Evolutionary conservation across 2,113 vertebrate species (phyloP), one percentile per base, ranked within the genome.

Genomic region (Haemorhous mexicanus): DNA sequence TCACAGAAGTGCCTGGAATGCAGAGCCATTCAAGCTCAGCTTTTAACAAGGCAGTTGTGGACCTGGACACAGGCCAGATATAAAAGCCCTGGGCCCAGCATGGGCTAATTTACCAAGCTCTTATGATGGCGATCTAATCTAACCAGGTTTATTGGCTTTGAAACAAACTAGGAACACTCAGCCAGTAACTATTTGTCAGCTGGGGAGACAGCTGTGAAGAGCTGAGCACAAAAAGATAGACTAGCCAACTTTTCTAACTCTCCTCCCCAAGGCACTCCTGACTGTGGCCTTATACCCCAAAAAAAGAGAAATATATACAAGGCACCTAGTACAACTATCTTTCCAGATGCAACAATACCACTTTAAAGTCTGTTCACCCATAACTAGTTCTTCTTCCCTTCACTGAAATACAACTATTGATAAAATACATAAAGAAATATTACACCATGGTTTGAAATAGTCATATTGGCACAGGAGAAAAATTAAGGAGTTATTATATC

Each of bases 11-110:
- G 52, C 53, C 64, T 90, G 89, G 92, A 93, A 92, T 74, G 80
- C 63, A 90, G 90, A 67, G 76, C 80, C 63, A 35, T 91, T 90
- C 79, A 69, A 62, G 73, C 52, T 84, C 64, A 50, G 76, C 43
- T 94, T 96, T 96, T 92, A 94, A 94, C 86, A 67, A 95, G 86
- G 85, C 55, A 84, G 43, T 94, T 92, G 76, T 86, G 70, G 75
- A 62, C 50, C 92, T 94, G 95, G 96, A 93, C 55, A 35, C 33
- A 47, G n/a, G 94, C 92, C 94, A 95, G 52, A 15, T 59, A 67
- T 47, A 77, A 93, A 93, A 90, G 50, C 43, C 82, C 37, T 61
- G 55, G 72, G 41, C 85, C 78, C 82, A 92, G 94, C 75, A 23
- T 37, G 59, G 67, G 72, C 83, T 93, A 77, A 93, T 93, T 93